Percentiles rank a stretch among this genome's conserved stretches.
Conservation (phyloP, 2,797 vertebrate genomes). For the Scleropages formosus region DNA sequence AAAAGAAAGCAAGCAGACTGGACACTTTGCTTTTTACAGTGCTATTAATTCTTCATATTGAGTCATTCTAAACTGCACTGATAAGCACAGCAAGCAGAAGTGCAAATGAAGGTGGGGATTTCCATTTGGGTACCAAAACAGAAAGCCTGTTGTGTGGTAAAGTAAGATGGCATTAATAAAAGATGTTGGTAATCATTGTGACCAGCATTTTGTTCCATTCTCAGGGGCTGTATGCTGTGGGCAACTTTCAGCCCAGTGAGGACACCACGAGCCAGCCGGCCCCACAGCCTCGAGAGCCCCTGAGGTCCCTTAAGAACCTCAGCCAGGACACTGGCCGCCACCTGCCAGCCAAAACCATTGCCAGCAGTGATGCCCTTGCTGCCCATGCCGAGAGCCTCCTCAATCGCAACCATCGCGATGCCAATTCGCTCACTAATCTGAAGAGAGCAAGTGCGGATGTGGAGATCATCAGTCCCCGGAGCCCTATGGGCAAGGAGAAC, state of each 20-base stretch:
- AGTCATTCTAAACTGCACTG: neutral
- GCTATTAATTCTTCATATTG: neutral
- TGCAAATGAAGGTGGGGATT: neutral
- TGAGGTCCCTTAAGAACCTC: slow-evolving; percentile 80
- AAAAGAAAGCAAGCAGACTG: neutral
- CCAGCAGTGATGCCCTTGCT: slow-evolving; percentile 53
- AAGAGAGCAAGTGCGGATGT: slow-evolving; percentile 88
- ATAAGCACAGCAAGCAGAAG: neutral
- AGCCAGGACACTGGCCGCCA: slow-evolving; percentile 75
- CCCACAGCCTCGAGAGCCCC: slow-evolving; percentile 72
- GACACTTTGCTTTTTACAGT: neutral
- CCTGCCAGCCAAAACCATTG: slow-evolving; percentile 42
- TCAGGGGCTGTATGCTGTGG: slow-evolving; percentile 88
- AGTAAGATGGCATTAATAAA: neutral
- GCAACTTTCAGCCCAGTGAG: slow-evolving; percentile 88
- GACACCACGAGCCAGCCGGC: slow-evolving; percentile 69
- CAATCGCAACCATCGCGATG: slow-evolving; percentile 67
- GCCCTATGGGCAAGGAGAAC: slow-evolving; percentile 84
- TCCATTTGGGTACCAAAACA: neutral
- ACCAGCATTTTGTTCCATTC: slow-evolving; percentile 6
- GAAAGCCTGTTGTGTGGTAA: neutral
- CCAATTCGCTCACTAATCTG: slow-evolving; percentile 78
- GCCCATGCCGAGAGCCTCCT: slow-evolving; percentile 60
- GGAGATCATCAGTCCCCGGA: slow-evolving; percentile 83
- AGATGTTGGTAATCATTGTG: neutral